Conservation (phyloP, 2,797 vertebrate species). For the Hydrolagus colliei region DNA sequence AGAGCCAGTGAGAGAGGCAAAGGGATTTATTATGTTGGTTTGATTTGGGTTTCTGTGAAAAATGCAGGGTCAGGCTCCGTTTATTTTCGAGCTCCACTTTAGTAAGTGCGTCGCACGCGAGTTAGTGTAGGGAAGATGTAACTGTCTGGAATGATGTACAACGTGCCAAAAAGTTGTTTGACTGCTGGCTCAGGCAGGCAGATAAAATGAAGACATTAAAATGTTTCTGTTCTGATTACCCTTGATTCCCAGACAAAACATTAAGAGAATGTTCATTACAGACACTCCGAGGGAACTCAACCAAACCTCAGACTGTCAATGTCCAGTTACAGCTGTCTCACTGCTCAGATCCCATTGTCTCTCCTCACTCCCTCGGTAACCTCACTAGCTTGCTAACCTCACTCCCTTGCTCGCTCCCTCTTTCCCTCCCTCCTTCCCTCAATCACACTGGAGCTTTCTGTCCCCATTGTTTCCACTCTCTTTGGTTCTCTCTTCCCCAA, state of each 20-base stretch:
- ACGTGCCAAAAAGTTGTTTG: neutral
- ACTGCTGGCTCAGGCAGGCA: neutral
- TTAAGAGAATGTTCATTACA: too few species aligned
- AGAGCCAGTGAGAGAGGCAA: neutral
- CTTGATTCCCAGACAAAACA: neutral
- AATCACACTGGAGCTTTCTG: too few species aligned
- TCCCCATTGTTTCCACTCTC: too few species aligned
- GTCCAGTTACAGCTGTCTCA: too few species aligned
- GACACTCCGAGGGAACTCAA: too few species aligned
- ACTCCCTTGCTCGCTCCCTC: neutral
- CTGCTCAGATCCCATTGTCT: too few species aligned
- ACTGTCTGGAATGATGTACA: neutral
- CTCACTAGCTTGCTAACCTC: neutral
- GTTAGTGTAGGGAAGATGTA: neutral
- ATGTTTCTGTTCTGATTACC: conserved; percentile 2
- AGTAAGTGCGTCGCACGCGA: neutral
- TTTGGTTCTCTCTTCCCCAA: too few species aligned
- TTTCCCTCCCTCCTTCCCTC: neutral
- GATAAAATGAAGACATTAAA: neutral
- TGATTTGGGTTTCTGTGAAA: neutral
- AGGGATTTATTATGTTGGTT: conserved; percentile 5
- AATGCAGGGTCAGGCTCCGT: neutral
- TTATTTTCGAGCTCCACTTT: conserved; percentile 1
- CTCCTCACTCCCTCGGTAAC: too few species aligned
- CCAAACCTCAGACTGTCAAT: too few species aligned